These are phyloP conservation scores for Eupithecia pulchellata DNA, from an alignment of 2,888 invertebrate genomes.

Conservation along the genomic window DNA sequence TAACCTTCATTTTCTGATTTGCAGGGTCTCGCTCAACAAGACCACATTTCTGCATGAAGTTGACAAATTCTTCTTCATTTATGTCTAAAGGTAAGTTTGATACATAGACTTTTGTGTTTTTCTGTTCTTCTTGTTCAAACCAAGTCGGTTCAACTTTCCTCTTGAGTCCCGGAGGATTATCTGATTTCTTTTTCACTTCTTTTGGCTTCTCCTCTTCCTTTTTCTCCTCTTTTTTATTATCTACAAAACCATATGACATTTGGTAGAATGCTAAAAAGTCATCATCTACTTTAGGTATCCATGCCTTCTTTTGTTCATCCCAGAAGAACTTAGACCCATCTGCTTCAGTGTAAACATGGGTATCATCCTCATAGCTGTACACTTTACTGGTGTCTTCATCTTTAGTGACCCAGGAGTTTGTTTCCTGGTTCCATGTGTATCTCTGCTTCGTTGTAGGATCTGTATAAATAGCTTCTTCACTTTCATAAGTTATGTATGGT, in stretches of 20 bases:
- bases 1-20: conserved; percentile 93
- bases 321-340: conserved; percentile 97
- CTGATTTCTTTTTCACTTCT: conserved; percentile 62
- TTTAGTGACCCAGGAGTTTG: conserved; percentile 81
- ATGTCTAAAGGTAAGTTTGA: conserved; percentile 95
- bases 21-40: conserved; percentile 94
- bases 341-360: conserved; percentile 91
- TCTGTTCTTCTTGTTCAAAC: conserved; percentile 95
- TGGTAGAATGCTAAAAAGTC: conserved; percentile 98
- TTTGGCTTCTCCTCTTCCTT: conserved; percentile 61
- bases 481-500: conserved; percentile 89
- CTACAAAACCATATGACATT: conserved; percentile 95
- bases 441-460: conserved; percentile 89
- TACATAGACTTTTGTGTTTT: conserved; percentile 98
- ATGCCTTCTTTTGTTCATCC: conserved; percentile 95
- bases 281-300: conserved; percentile 98
- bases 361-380: conserved; percentile 91
- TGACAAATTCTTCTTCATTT: conserved; percentile 94
- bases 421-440: conserved; percentile 87
- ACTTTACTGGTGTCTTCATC: conserved; percentile 66
- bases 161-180: conserved; percentile 78
- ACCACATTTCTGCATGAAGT: conserved; percentile 98
- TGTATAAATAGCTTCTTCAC: conserved; percentile 89
- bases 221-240: conserved; percentile 79
- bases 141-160: conserved; percentile 89